Evolutionary conservation across 2,888 invertebrate genomes (phyloP), one percentile per base, ranked within the genome.

Genomic region (Polydrusus pterygomalis): DNA sequence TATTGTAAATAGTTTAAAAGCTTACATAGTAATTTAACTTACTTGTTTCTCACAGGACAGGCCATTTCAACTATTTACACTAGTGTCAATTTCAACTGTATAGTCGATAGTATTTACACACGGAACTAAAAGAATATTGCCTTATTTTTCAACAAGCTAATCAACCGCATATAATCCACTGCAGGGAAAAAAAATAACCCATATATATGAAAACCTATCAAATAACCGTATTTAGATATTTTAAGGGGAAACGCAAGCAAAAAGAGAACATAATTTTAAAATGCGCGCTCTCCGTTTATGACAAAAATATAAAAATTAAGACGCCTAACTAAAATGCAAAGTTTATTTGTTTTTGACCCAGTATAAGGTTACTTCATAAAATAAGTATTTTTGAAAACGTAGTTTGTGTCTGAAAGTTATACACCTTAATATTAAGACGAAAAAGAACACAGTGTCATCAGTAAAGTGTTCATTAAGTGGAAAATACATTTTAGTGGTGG

Each of bases 151-250:
- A 67, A 47, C 51, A 9, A 77, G 51, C 38, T 68, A 70, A 77
- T 80, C 78, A 75, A 76, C 75, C 77, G 68, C 75, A 80, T 79
- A 75, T 82, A 81, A 80, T 78, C 70, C 70, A 75, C 75, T 73
- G 56, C 71, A 78, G 40, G 73, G 79, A 80, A 79, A 81, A 79
- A 81, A 77, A 77, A 78, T 79, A 68, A 79, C 69, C 77, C 69
- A 71, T 80, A 77, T 80, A 77, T 78, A 73, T 75, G 74, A 73
- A 64, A 71, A 78, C 69, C 77, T 80, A 81, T 81, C 79, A 63
- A 70, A 75, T 80, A 63, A 73, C 79, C 68, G 73, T 76, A 68
- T 70, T 63, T 70, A 15, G 70, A 70, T 70, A 63, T 20, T 69
- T 60, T 25, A 34, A 18, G 15, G 58, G 40, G 69, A 56, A 47